Base-by-base conservation (phyloP, 2,888 invertebrate species). In the Drosophila nigricruria region DNA sequence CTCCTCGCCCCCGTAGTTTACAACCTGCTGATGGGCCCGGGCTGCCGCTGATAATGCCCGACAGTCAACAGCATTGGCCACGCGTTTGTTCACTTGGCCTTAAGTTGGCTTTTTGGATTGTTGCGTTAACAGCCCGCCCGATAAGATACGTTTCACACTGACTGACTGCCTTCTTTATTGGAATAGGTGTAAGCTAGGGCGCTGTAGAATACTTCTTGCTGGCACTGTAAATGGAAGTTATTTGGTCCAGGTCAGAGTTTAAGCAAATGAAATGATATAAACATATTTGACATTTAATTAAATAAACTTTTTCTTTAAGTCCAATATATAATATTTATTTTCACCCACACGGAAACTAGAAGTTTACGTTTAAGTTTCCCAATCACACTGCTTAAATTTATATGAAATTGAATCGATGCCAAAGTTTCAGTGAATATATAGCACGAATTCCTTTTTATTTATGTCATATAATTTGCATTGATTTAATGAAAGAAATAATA, bases 21-120 rank as follows among this genome's bases (percentile, higher is more conserved):
- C 88, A 85, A 67, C 88, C 85, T 71, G 71, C 73, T 82, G 82
- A 78, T 80, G 85, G 80, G 61, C 65, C 71, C 56, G 61, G 45
- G 50, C 86, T 70, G 70, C 61, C 56, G 65, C 83, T 78, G 83
- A 84, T 84, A 84, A 85, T 74, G 64, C 77, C 77, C 68, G 75
- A n/a, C 68, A 74, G 82, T 75, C 82, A 66, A 56, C 82, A 61
- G 57, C 47, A 72, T 68, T 77, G 69, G 70, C 79, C 79, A 72
- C 82, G 82, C 84, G 73, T 65, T 63, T 59, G 62, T 54, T 73
- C 59, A 69, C 65, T 64, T 65, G 78, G 88, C 63, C 88, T 85
- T 82, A 82, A 72, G 60, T 70, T 82, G 82, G 88, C 82, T 85
- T 88, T 82, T 70, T 32, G 72, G 71, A 82, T 85, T 82, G 82